Evolutionary conservation across 2,797 vertebrate genomes (phyloP).

Genomic region (Pangasius sanitwongsei): DNA sequence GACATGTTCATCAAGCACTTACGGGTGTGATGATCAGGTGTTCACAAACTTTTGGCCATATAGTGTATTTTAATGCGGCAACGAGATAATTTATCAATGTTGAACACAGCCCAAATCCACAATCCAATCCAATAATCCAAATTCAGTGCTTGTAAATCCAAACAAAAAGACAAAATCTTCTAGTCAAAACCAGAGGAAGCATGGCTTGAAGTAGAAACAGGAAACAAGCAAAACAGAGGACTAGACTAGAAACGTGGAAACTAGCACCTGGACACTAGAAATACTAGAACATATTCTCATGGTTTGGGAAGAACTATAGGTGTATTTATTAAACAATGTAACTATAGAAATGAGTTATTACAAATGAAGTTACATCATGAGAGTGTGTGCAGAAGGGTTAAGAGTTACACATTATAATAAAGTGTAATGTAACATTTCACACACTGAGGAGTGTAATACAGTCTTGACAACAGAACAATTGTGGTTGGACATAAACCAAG

Average conservation of each 20-base stretch:
- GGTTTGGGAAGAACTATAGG: background rate
- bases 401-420: background rate
- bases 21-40: background rate
- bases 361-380: background rate
- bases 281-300: background rate
- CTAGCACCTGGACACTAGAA: background rate
- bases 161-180: background rate
- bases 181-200: background rate
- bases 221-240: background rate
- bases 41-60: background rate
- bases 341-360: background rate
- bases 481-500: conserved; percentile 53
- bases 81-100: background rate
- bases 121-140: background rate
- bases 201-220: background rate
- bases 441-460: background rate
- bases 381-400: background rate
- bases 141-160: background rate
- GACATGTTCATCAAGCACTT: background rate
- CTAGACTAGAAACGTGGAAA: background rate
- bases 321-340: background rate
- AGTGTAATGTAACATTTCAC: background rate
- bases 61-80: background rate
- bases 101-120: background rate
- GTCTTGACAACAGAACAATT: conserved; percentile 8